Percentiles rank a stretch among this genome's conserved stretches.
phyloP scores from a whole-genome alignment of 92 coral and sea anemone genomes.

The Meandrina meandrites region DNA sequence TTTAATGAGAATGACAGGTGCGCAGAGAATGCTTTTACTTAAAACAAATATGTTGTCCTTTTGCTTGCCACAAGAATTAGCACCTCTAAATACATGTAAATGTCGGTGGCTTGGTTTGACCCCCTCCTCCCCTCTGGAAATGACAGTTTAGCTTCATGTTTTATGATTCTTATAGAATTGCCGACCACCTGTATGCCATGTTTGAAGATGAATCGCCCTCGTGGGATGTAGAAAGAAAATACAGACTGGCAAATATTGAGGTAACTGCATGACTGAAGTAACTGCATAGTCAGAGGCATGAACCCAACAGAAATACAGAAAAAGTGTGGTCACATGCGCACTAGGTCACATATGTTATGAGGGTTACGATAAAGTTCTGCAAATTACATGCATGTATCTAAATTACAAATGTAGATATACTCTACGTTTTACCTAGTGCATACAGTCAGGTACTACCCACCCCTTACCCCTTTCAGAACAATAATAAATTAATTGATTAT shows the following conservation, averaged over 20 bases:
- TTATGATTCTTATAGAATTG: conserved; percentile 73
- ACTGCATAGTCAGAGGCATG: not conserved
- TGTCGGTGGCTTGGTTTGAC: too few relatives aligned
- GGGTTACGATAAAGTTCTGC: too few relatives aligned
- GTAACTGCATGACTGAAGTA: conserved; percentile 24
- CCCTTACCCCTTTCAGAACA: too few relatives aligned
- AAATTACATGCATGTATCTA: too few relatives aligned
- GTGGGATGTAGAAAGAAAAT: conserved; percentile 85
- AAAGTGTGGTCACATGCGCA: not conserved
- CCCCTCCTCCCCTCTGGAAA: too few relatives aligned
- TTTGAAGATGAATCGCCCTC: conserved; percentile 75
- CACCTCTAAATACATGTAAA: too few relatives aligned
- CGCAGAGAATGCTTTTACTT: not conserved
- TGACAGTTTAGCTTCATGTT: too few relatives aligned
- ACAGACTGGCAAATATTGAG: conserved; percentile 72
- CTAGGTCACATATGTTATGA: too few relatives aligned
- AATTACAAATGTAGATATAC: too few relatives aligned
- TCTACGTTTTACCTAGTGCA: too few relatives aligned
- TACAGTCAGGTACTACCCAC: too few relatives aligned
- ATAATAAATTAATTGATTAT: too few relatives aligned
- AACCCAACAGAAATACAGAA: not conserved
- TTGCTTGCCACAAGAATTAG: not conserved
- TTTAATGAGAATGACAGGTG: conserved; percentile 89
- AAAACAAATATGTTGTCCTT: not conserved
- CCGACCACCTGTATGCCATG: conserved; percentile 86